These are phyloP conservation scores for Caenorhabditis imperialis DNA, from an alignment of 2,888 invertebrate species.

Conservation along the genomic window DNA sequence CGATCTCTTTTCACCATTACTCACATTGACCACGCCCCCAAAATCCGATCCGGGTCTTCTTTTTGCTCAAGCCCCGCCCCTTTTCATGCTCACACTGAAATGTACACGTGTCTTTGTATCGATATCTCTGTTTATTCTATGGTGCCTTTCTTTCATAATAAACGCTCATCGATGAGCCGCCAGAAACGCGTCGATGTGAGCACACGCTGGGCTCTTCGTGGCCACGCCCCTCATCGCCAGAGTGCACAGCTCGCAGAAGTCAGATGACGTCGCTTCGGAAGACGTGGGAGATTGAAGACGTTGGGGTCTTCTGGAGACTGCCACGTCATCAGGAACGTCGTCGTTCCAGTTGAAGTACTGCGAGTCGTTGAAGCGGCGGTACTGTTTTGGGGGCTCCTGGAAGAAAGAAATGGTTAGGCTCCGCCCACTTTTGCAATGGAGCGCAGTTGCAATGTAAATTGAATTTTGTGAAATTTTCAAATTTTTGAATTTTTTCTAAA, in stretches of 20 bases:
- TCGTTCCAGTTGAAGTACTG: constrained; percentile 45
- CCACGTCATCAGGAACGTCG: constrained; percentile 24
- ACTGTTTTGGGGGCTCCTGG: constrained; percentile 13
- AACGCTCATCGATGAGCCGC: constrained; percentile 4
- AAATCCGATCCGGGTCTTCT: too few species aligned
- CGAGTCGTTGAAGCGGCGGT: constrained; percentile 32
- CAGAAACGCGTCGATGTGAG: constrained; percentile 34
- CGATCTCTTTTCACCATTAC: too few species aligned
- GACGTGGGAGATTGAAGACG: not conserved
- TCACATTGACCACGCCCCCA: too few species aligned
- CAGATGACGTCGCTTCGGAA: not conserved
- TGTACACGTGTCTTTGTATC: constrained; percentile 17
- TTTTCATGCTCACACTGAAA: not conserved
- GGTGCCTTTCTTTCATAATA: constrained; percentile 11
- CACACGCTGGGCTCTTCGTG: constrained; percentile 37
- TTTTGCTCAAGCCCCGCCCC: not conserved
- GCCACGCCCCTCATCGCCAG: constrained; percentile 19
- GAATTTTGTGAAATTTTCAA: too few species aligned
- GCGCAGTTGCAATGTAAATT: not conserved
- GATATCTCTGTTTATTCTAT: constrained; percentile 22
- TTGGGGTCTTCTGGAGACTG: constrained; percentile 8
- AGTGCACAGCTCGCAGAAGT: constrained; percentile 28
- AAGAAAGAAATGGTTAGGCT: not conserved
- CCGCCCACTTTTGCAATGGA: not conserved
- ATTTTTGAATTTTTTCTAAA: too few species aligned